Percentiles rank a stretch among this genome's conserved stretches.
Evolutionary conservation across 2,888 invertebrate species (phyloP).

Genomic region (Alentia gelatinosa): DNA sequence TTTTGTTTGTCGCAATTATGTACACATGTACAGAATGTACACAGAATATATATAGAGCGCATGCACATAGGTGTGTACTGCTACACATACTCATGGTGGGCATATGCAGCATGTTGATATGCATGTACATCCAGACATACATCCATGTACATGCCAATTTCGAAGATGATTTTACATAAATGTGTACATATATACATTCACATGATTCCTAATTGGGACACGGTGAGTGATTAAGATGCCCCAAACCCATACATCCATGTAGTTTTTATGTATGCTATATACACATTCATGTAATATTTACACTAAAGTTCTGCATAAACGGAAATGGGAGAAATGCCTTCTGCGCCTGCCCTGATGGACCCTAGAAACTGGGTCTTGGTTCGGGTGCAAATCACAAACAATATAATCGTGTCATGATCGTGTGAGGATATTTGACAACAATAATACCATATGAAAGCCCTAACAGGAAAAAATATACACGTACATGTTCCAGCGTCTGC

Average conservation of each 20-base stretch:
- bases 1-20: conserved; percentile 38
- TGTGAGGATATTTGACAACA: conserved; percentile 30
- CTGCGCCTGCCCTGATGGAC: not conserved
- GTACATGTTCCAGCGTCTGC: not conserved
- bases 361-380: not conserved
- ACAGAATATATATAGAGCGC: conserved; percentile 9
- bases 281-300: conserved; percentile 43
- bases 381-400: conserved; percentile 10
- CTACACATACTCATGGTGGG: not conserved
- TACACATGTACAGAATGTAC: conserved; percentile 32
- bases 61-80: conserved; percentile 19
- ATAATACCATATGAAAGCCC: conserved; percentile 33
- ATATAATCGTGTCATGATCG: not conserved
- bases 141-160: conserved; percentile 20
- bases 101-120: not conserved
- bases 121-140: conserved; percentile 17
- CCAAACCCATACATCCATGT: not conserved
- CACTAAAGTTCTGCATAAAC: conserved; percentile 11
- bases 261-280: not conserved
- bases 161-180: not conserved
- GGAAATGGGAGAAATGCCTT: not conserved
- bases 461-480: conserved; percentile 5
- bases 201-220: conserved; percentile 20
- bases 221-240: not conserved
- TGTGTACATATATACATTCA: conserved; percentile 31